Evolutionary conservation across 2,888 invertebrate genomes (phyloP), one percentile per base, ranked within the genome.

Genomic region (Urechis unicinctus): DNA sequence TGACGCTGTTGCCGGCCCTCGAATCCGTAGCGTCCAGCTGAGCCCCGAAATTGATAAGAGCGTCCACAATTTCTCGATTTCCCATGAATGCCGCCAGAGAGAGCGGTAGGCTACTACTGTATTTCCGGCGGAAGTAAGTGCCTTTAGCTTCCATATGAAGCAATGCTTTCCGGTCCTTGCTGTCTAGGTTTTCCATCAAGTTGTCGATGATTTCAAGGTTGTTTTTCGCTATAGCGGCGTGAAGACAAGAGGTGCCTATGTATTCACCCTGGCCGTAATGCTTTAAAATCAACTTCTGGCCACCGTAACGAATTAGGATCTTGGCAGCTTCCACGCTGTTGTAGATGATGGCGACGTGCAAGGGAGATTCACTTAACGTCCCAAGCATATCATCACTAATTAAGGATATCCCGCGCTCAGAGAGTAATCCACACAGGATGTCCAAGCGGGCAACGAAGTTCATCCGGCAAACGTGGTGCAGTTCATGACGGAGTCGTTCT

Each of bases 281-380:
- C 44, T 22, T 44, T 3, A 24, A 9, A 6, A 52, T 24, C 22
- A 52, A 44, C 9, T 6, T 17, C 5, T 22, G 5, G 3, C 44
- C 44, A n/a, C 52, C 52, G 22, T 6, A 6, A 6, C 26, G 6
- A 5, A 52, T 44, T 24, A 52, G 52, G 5, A 44, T 26, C 26
- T 5, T 4, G 5, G 52, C 52, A n/a, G 9, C 9, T 21, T 52
- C 52, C 28, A 17, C 22, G 28, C 17, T 43, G 9, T 24, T 21
- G 6, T 44, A 13, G 9, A 52, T n/a, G 25, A 52, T n/a, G n/a
- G 52, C 52, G 29, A 44, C 52, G 44, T 44, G 43, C 26, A 52
- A 26, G 3, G 52, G 29, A 3, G 43, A 44, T 21, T 52, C 52
- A 9, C 5, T 6, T 5, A 28, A 25, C 28, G 42, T 22, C 26